Base-by-base conservation (phyloP, 92 coral and sea anemone genomes). In the Scolanthus callimorphus region DNA sequence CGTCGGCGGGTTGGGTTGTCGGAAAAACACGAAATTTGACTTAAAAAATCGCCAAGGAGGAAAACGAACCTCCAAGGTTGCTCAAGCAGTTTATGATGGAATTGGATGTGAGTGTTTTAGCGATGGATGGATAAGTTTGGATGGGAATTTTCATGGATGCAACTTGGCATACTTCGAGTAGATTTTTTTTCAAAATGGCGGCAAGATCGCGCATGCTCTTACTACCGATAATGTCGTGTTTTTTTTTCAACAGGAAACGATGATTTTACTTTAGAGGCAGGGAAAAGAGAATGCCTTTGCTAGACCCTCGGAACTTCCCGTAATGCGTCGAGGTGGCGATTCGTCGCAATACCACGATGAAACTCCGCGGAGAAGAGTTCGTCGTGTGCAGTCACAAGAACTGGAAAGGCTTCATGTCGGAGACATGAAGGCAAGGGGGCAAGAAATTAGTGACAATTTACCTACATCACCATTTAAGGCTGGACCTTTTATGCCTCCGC, bases 121-220 rank as follows among this genome's bases (percentile, higher is more conserved):
- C 25, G 29, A 43, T 65, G 87, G 99, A 94, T 94, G 99, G 99
- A 20, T 44, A 26, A 34, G 56, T 73, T 77, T 59, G 62, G 52
- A 31, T 28, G 55, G 59, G 48, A 6, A 59, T 67, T 88, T 64
- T 81, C 71, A 39, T 60, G 61, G 88, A 80, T 88, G 60, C 51
- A 63, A 45, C 57, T 55, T 65, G 25, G 29, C 63, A 71, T 34
- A 69, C n/a, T n/a, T n/a, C n/a, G n/a, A n/a, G 65, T 69, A 43
- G 63, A 56, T 58, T 63, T 15, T 34, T 34, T 34, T 46, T 73
- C 99, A 94, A 89, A 77, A 94, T 94, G 99, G 99, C 99, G 99
- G 96, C 90, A 83, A 78, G 59, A 73, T 73, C 90, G 96, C 96
- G 91, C 99, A 94, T 92, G 86, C 86, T 76, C 95, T 31, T 69